These are phyloP conservation scores for Artemia franciscana DNA, from an alignment of 1,140 invertebrate species.

Conservation along the genomic window DNA sequence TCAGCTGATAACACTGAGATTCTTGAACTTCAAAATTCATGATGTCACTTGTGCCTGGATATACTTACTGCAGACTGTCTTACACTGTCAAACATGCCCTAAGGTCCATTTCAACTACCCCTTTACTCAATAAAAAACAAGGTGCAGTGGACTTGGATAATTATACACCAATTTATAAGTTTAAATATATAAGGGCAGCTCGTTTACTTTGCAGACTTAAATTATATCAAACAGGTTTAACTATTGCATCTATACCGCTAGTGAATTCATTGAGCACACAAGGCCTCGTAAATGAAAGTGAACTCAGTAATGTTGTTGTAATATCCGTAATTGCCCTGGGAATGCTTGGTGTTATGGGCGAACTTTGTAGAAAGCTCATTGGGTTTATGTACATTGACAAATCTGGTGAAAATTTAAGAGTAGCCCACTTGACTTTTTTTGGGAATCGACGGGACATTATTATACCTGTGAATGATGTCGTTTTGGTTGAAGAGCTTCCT, in stretches of 20 bases:
- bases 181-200: neutral
- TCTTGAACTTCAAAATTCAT: neutral
- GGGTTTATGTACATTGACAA: constrained; percentile 1
- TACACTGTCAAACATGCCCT: too few species aligned
- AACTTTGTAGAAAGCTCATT: constrained; percentile 5
- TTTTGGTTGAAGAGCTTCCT: neutral
- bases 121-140: neutral
- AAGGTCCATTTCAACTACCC: too few species aligned
- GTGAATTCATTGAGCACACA: neutral
- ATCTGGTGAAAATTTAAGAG: neutral
- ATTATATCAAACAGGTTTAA: constrained; percentile 5
- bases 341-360: constrained; percentile 3
- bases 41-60: too few species aligned
- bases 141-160: neutral
- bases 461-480: neutral
- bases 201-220: constrained; percentile 4
- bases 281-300: neutral
- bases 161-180: constrained; percentile 4
- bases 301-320: neutral
- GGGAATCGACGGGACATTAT: constrained; percentile 2
- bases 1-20: neutral
- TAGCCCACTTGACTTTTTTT: constrained; percentile 6
- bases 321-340: neutral
- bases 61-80: too few species aligned
- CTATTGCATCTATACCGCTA: neutral